A percentile compares a stretch with the other conserved stretches of the same genome.
These are phyloP conservation scores for Coccyzus lansbergi DNA, from an alignment of 2,797 vertebrate species.

Conservation along the genomic window DNA sequence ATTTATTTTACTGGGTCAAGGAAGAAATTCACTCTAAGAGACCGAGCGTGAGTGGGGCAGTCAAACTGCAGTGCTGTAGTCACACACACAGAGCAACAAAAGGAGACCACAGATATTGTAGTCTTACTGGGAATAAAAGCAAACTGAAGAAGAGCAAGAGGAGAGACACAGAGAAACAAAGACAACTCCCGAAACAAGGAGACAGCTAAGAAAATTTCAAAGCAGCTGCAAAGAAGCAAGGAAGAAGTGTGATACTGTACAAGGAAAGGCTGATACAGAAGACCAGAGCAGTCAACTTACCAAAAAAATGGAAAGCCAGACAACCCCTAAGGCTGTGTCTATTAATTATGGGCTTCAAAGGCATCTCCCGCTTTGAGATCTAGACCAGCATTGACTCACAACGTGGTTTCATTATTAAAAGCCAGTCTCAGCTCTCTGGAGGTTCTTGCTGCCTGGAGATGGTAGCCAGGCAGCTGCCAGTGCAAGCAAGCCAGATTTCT, in stretches of 20 bases:
- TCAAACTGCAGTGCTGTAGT: background rate
- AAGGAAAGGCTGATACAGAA: background rate
- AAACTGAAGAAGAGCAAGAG: background rate
- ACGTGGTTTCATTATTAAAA: constrained; percentile 1
- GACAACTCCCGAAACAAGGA: background rate
- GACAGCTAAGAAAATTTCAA: background rate
- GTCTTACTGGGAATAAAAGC: background rate
- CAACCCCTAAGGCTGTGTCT: background rate
- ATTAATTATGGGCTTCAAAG: constrained; percentile 8
- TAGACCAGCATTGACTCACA: background rate
- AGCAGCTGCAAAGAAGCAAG: background rate
- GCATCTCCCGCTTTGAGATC: background rate
- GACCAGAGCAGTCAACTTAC: background rate
- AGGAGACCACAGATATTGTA: background rate
- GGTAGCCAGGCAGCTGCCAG: background rate
- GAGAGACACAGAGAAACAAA: background rate
- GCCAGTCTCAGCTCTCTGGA: background rate
- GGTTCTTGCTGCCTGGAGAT: background rate
- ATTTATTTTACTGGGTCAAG: background rate
- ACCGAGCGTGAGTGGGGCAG: background rate
- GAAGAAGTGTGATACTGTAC: background rate
- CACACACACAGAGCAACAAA: background rate
- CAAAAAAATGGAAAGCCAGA: background rate
- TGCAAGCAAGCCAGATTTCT: background rate
- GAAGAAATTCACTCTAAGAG: background rate